Base-by-base conservation (phyloP, 2,888 invertebrate species). In the Troglohyphantes excavatus region DNA sequence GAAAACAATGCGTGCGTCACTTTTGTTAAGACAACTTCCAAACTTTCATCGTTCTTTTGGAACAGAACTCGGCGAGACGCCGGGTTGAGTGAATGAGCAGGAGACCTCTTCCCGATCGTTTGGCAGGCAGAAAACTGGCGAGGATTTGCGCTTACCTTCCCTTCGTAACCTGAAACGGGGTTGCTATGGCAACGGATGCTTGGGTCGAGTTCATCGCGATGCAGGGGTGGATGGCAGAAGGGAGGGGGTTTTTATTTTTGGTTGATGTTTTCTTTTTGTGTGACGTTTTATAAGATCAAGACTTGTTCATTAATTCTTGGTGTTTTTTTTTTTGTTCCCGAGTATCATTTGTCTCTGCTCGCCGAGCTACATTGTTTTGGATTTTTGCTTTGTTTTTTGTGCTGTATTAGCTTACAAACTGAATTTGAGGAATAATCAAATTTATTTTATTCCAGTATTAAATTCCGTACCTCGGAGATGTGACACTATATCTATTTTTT, bases 161-260 rank as follows among this genome's bases (percentile, higher is more conserved):
- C 43, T 5, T 27, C 75, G 89, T 90, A 90, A 90, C 89, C 89
- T 90, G 83, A 90, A 84, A 83, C 89, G 89, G 78, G 39, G 89
- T 90, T 84, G 2, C 89, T 83, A 90, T 90, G 63, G 89, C 63
- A 84, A 90, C 89, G 19, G 53, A 43, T 53, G 82, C 75, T 75
- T 76, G 88, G 88, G 59, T 78, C 78, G 53, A n/a, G 27, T 83
- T 83, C 89, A 90, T 65, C 59, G 19, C 53, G 63, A 29, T 59
- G 21, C 23, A 67, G 89, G 89, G 89, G 81, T 83, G 89, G 89
- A 82, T 73, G 27, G 53, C 68, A 39, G 63, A 27, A 19, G 68
- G 81, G 76, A 75, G n/a, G 73, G 53, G 65, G 33, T 72, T 67
- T n/a, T n/a, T 88, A 33, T 85, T 68, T 70, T 75, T 65, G 21